These are phyloP conservation scores for Morelia viridis DNA, from an alignment of 2,797 vertebrate genomes.

Conservation along the genomic window DNA sequence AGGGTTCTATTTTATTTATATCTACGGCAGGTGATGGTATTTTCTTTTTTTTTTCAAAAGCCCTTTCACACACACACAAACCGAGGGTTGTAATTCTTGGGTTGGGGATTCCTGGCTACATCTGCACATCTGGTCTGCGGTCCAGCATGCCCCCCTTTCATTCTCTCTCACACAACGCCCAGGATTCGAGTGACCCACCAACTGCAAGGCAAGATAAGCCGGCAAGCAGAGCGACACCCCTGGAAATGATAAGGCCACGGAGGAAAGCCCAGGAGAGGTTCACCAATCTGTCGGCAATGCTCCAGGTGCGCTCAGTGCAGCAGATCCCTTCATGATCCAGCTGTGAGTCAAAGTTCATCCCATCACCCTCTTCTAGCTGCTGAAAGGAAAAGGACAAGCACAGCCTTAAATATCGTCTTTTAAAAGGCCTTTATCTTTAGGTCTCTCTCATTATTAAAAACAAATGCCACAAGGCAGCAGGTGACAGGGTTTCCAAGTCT, in stretches of 20 bases:
- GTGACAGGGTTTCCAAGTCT: not conserved
- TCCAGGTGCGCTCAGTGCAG: constrained; percentile 88
- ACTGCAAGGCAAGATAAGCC: constrained; percentile 92
- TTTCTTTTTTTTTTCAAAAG: constrained; percentile 15
- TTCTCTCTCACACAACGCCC: constrained; percentile 79
- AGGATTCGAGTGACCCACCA: constrained; percentile 95
- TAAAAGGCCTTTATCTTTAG: not conserved
- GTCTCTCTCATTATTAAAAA: not conserved
- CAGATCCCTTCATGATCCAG: constrained; percentile 93
- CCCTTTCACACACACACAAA: constrained; percentile 51
- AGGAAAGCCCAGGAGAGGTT: constrained; percentile 85
- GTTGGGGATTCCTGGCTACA: constrained; percentile 25
- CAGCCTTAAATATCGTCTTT: not conserved
- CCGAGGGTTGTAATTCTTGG: constrained; percentile 32
- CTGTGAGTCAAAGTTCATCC: constrained; percentile 90
- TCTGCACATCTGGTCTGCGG: not conserved
- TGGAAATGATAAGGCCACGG: constrained; percentile 90
- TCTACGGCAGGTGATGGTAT: constrained; percentile 31
- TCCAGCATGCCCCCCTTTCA: constrained; percentile 58
- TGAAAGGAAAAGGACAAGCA: constrained; percentile 56
- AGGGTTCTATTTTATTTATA: constrained; percentile 53
- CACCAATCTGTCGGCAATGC: constrained; percentile 91
- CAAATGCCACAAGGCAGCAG: not conserved
- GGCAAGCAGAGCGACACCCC: constrained; percentile 87
- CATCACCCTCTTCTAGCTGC: constrained; percentile 79